Evolutionary conservation across 1,140 invertebrate genomes (phyloP).

Genomic region (Neodiprion virginianus): DNA sequence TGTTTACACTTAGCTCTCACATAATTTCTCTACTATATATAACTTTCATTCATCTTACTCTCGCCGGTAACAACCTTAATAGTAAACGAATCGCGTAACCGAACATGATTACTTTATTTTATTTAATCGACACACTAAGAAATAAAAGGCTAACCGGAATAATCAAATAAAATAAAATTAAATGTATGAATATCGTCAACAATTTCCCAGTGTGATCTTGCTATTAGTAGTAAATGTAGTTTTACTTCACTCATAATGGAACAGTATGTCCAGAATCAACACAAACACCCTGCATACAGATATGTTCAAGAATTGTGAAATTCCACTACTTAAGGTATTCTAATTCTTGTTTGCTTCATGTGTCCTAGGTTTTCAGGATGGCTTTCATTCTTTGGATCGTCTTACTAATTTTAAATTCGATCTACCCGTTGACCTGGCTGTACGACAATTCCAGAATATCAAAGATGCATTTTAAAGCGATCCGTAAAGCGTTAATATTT

Average conservation of each 20-base stretch:
- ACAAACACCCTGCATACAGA: too few relatives aligned
- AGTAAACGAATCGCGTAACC: slow-evolving; percentile 8
- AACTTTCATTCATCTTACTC: not conserved
- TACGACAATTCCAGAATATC: slow-evolving; percentile 96
- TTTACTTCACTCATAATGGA: too few relatives aligned
- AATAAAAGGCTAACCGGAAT: slow-evolving; percentile 16
- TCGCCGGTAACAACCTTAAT: not conserved
- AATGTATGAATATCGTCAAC: too few relatives aligned
- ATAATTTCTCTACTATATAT: not conserved
- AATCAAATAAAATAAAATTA: too few relatives aligned
- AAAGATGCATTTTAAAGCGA: slow-evolving; percentile 88
- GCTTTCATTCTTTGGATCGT: slow-evolving; percentile 87
- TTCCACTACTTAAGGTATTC: too few relatives aligned
- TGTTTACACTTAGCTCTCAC: slow-evolving; percentile 6
- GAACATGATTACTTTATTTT: not conserved
- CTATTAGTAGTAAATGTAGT: too few relatives aligned
- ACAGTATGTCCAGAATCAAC: too few relatives aligned
- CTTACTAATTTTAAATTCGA: slow-evolving; percentile 89
- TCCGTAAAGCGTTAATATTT: not conserved
- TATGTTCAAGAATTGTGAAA: too few relatives aligned
- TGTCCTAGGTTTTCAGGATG: slow-evolving; percentile 90
- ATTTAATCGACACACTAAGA: not conserved
- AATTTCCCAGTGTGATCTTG: too few relatives aligned
- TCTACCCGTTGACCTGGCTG: slow-evolving; percentile 93
- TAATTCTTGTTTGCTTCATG: slow-evolving; percentile 26